Conservation (phyloP, 1,140 invertebrate species). For the Chlorops oryzae region DNA sequence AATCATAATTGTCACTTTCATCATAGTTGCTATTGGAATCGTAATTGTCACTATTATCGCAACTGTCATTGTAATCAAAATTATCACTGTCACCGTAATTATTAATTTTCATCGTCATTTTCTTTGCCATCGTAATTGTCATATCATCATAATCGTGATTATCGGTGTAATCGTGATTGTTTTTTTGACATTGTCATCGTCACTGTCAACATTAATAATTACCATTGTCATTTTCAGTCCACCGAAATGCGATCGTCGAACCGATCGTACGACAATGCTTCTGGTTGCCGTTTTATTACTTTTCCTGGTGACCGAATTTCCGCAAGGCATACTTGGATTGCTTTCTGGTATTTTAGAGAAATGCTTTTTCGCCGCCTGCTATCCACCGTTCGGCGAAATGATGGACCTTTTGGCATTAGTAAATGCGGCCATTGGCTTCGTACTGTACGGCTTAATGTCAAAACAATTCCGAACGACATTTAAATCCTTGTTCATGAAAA, state of each 20-base stretch:
- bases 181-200: neutral
- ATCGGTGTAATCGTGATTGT: neutral
- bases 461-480: conserved; percentile 86
- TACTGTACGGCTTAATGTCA: conserved; percentile 92
- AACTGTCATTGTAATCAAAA: no score
- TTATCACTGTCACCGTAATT: no score
- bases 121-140: no score
- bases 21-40: no score
- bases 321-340: conserved; percentile 70
- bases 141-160: no score
- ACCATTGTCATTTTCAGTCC: conserved; percentile 30
- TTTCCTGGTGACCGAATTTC: conserved; percentile 82
- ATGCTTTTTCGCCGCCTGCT: conserved; percentile 68
- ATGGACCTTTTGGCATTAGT: conserved; percentile 88
- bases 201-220: neutral
- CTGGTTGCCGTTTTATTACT: conserved; percentile 78
- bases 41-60: no score
- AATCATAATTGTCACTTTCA: no score
- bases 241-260: conserved; percentile 61
- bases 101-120: no score
- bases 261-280: conserved; percentile 85
- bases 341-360: conserved; percentile 66
- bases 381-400: conserved; percentile 75
- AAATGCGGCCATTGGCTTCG: conserved; percentile 89
- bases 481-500: conserved; percentile 61